Percentiles rank a stretch among this genome's conserved stretches.
Conservation (phyloP, 2,888 invertebrate species). For the Campoplex nolae region DNA sequence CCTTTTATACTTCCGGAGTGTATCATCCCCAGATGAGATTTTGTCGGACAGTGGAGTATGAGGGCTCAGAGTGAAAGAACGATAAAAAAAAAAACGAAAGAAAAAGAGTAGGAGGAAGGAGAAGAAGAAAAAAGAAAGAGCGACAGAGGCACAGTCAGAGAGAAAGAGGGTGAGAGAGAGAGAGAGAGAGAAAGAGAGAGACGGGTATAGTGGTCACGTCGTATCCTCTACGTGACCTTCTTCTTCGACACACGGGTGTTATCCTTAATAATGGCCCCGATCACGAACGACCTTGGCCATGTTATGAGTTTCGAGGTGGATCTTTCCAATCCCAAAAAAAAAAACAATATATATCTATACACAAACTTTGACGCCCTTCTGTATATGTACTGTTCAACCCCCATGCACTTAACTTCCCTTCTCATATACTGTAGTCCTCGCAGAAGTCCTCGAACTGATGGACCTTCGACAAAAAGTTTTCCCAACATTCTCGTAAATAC, state of each 20-base stretch:
- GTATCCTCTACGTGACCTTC: conserved; percentile 60
- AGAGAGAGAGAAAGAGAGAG: conserved; percentile 11
- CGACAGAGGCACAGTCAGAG: background rate
- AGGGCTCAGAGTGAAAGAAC: conserved; percentile 7
- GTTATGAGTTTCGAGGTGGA: conserved; percentile 61
- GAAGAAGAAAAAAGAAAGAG: conserved; percentile 11
- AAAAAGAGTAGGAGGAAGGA: background rate
- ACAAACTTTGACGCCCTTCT: background rate
- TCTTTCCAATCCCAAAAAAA: conserved; percentile 15
- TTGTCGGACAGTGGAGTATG: conserved; percentile 24
- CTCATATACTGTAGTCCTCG: conserved; percentile 14
- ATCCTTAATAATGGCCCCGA: conserved; percentile 67
- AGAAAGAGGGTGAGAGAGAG: conserved; percentile 7
- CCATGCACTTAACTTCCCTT: conserved; percentile 22
- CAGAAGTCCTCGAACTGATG: conserved; percentile 24
- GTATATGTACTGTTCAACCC: conserved; percentile 2
- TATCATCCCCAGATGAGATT: conserved; percentile 61
- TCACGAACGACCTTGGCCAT: conserved; percentile 65
- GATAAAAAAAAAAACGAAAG: background rate
- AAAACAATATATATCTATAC: background rate
- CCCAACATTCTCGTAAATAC: conserved; percentile 3
- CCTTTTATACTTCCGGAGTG: conserved; percentile 56
- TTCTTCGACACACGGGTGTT: conserved; percentile 63
- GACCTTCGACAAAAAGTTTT: conserved; percentile 17
- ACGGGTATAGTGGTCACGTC: conserved; percentile 48